A percentile compares a stretch with the other conserved stretches of the same genome.
Conservation (phyloP, 1,140 invertebrate genomes). For the Drosophila truncata region DNA sequence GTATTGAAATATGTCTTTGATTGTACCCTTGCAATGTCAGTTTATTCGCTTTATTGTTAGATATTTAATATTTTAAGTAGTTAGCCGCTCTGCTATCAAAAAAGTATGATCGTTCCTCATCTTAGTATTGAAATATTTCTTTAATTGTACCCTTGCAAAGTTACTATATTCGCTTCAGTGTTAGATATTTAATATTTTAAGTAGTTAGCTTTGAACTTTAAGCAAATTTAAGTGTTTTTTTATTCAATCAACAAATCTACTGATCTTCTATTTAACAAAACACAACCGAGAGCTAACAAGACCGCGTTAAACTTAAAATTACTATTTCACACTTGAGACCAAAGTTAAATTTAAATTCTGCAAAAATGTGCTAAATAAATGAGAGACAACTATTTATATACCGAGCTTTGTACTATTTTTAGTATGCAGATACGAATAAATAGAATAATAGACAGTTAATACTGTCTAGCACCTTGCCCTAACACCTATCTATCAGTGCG, state of each 20-base stretch:
- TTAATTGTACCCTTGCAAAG: neutral
- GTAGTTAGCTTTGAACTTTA: neutral
- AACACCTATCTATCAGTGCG: no score
- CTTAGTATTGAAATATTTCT: no score
- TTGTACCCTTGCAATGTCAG: neutral
- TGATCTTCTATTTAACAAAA: neutral
- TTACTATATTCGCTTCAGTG: neutral
- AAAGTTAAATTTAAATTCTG: slow-evolving; percentile 20
- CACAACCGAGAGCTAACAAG: neutral
- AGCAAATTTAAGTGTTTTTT: neutral
- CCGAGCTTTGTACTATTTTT: slow-evolving; percentile 42
- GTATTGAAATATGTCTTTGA: no score
- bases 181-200: neutral
- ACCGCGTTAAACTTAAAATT: slow-evolving; percentile 4
- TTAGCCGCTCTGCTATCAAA: no score
- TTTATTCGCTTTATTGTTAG: neutral
- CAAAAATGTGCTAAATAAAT: slow-evolving; percentile 45
- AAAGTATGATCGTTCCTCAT: no score
- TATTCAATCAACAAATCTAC: neutral
- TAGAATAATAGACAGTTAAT: no score
- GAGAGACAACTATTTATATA: slow-evolving; percentile 36
- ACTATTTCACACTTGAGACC: neutral
- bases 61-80: neutral
- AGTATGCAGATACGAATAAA: slow-evolving; percentile 26
- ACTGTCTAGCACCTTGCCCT: slow-evolving; percentile 63